phyloP scores from a whole-genome alignment of 2,888 invertebrate species.

The Emmelina monodactyla region DNA sequence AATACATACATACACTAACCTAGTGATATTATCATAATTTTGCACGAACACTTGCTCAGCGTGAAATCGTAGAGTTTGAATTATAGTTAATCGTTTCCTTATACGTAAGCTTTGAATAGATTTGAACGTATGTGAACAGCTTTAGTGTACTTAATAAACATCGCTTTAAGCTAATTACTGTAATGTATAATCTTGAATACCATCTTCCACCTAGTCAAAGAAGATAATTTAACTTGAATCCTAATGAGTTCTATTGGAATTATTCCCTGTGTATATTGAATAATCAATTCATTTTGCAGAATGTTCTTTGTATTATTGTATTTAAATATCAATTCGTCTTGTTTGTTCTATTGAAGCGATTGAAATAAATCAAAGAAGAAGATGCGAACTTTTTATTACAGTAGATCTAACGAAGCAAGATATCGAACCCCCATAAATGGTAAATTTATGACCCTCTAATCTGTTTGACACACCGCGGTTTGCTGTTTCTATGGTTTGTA shows the following conservation, averaged over 20 bases:
- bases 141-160: too few relatives aligned
- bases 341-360: slow-evolving; percentile 29
- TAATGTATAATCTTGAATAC: too few relatives aligned
- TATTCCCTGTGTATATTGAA: too few relatives aligned
- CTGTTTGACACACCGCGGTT: slow-evolving; percentile 38
- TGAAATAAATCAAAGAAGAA: slow-evolving; percentile 33
- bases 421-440: slow-evolving; percentile 42
- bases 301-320: too few relatives aligned
- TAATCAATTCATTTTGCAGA: too few relatives aligned
- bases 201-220: too few relatives aligned
- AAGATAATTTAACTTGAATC: too few relatives aligned
- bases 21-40: slow-evolving; percentile 1
- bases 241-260: too few relatives aligned
- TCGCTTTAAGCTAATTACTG: too few relatives aligned
- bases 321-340: slow-evolving; percentile 29
- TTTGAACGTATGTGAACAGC: too few relatives aligned
- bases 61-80: neutral
- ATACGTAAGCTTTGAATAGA: slow-evolving; percentile 1
- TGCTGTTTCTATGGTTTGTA: slow-evolving; percentile 42
- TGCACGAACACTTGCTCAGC: neutral
- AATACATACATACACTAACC: neutral
- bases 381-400: slow-evolving; percentile 32
- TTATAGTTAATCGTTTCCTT: neutral
- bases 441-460: slow-evolving; percentile 48
- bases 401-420: slow-evolving; percentile 30